phyloP scores from a whole-genome alignment of 2,888 invertebrate species.

The Epistrophe grossulariae region DNA sequence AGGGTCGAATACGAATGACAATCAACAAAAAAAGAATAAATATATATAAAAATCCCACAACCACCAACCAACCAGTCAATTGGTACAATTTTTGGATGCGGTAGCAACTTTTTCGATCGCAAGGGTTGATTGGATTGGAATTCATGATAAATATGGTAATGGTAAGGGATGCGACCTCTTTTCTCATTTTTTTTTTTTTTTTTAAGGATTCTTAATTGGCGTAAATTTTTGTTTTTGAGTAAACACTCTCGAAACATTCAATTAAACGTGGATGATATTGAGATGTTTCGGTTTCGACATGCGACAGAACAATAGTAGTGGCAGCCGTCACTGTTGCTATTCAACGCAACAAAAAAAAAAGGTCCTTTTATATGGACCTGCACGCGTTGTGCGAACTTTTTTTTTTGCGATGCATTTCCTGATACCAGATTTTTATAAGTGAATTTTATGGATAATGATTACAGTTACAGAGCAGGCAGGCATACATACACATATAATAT shows the following conservation, averaged over 20 bases:
- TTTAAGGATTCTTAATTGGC: constrained; percentile 83
- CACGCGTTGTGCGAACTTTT: constrained; percentile 61
- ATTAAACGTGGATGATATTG: constrained; percentile 53
- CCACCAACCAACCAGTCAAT: constrained; percentile 37
- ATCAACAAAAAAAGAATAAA: not conserved
- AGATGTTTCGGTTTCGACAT: constrained; percentile 75
- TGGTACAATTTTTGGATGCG: constrained; percentile 35
- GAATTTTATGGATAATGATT: constrained; percentile 69
- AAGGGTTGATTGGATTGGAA: constrained; percentile 71
- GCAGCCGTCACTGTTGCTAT: constrained; percentile 66
- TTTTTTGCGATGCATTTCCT: constrained; percentile 67
- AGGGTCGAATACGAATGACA: constrained; percentile 25
- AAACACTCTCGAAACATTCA: constrained; percentile 80
- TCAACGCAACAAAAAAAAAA: constrained; percentile 53
- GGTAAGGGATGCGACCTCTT: constrained; percentile 79
- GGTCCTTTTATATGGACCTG: constrained; percentile 48
- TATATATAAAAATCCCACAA: constrained; percentile 33
- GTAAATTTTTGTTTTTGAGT: constrained; percentile 83
- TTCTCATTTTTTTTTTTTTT: not conserved
- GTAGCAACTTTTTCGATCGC: constrained; percentile 42
- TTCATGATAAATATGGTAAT: constrained; percentile 77
- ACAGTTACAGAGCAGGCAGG: constrained; percentile 29
- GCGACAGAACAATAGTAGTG: constrained; percentile 69
- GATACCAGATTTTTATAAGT: constrained; percentile 51
- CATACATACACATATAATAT: not conserved